These are phyloP conservation scores for Rhabdomys pumilio DNA, from an alignment of 2,797 vertebrate genomes.

Conservation along the genomic window DNA sequence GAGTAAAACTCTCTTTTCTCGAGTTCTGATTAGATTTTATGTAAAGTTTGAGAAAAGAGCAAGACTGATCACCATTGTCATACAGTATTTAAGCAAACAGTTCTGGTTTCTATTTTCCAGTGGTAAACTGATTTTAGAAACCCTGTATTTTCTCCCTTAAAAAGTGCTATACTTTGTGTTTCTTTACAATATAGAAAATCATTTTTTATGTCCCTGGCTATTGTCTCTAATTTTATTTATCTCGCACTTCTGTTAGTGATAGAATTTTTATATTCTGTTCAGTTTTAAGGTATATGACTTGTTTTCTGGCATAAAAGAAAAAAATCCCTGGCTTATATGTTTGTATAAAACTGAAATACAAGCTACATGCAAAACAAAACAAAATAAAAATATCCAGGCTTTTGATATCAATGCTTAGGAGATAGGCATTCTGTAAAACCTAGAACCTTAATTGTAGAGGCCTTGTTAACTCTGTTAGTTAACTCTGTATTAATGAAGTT, in stretches of 20 bases:
- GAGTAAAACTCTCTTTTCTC: background rate
- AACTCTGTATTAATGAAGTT: background rate
- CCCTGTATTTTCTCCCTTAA: conserved; percentile 42
- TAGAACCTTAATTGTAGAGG: background rate
- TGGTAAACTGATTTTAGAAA: conserved; percentile 29
- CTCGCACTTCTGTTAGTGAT: background rate
- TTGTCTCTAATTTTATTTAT: background rate
- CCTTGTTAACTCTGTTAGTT: background rate
- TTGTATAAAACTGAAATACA: background rate
- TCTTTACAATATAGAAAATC: conserved; percentile 10
- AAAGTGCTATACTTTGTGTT: conserved; percentile 5
- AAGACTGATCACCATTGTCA: conserved; percentile 7
- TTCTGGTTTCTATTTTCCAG: conserved; percentile 3
- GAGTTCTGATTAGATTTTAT: conserved; percentile 33
- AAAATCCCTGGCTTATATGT: background rate
- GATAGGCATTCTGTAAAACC: background rate
- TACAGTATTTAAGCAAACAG: background rate
- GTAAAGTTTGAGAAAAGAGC: conserved; percentile 40
- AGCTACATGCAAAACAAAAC: background rate
- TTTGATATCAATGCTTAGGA: background rate
- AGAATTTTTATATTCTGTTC: background rate
- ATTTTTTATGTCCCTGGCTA: background rate
- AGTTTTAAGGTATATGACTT: background rate
- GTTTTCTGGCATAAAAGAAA: background rate
- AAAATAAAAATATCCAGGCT: background rate